These are phyloP conservation scores for Mamestra configurata DNA, from an alignment of 1,140 invertebrate species.

Conservation along the genomic window DNA sequence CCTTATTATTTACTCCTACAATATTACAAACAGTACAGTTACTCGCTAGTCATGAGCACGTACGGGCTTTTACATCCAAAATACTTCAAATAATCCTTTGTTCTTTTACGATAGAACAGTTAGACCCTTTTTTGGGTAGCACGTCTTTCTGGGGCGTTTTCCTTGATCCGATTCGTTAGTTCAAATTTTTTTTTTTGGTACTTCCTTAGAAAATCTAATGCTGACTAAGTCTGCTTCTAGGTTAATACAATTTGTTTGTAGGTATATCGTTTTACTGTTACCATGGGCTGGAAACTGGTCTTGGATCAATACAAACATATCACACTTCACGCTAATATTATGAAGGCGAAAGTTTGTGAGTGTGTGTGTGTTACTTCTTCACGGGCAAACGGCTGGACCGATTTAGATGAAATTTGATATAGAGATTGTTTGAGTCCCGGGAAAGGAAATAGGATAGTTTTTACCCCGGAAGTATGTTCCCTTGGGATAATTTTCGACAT, in stretches of 20 bases:
- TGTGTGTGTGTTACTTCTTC: no score
- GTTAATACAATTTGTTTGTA: neutral
- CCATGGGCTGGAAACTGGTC: no score
- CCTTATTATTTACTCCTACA: neutral
- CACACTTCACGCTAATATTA: no score
- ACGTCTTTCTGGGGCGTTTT: slow-evolving; percentile 1
- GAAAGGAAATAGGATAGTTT: no score
- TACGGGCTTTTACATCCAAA: slow-evolving; percentile 1
- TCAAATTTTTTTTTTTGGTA: neutral
- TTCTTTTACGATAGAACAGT: slow-evolving; percentile 17
- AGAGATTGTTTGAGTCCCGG: no score
- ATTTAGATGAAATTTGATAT: no score
- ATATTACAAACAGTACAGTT: neutral
- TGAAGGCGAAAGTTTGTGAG: no score
- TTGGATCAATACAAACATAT: no score
- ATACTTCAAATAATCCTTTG: slow-evolving; percentile 43
- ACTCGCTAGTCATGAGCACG: neutral
- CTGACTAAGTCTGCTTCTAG: neutral
- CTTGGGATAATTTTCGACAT: no score
- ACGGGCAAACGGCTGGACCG: no score
- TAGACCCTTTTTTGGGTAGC: neutral
- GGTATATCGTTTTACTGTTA: neutral
- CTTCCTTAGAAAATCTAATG: neutral
- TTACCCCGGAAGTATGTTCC: no score
- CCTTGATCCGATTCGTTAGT: slow-evolving; percentile 18